These are phyloP conservation scores for Isurus oxyrinchus DNA, from an alignment of 2,113 vertebrate genomes.

Conservation along the genomic window DNA sequence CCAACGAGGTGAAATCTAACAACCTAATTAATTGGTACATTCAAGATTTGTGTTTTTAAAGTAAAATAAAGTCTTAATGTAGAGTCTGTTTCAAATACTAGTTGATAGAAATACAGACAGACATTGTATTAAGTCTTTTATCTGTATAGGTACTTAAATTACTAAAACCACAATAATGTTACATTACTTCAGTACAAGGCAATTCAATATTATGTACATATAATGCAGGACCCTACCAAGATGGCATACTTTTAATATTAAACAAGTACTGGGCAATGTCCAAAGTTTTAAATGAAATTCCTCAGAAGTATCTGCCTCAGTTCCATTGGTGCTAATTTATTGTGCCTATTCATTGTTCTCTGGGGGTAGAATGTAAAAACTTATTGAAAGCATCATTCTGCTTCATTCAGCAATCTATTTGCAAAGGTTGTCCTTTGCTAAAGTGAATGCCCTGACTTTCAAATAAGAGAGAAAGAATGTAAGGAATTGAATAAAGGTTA, in stretches of 20 bases:
- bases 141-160: neutral
- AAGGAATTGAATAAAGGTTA: neutral
- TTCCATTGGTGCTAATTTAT: neutral
- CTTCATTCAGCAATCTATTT: neutral
- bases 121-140: neutral
- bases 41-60: neutral
- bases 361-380: neutral
- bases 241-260: neutral
- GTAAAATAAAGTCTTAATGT: neutral
- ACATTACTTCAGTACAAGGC: neutral
- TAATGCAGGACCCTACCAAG: neutral
- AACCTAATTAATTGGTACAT: neutral
- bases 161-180: neutral
- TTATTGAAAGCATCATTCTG: neutral
- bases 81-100: neutral
- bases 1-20: no score
- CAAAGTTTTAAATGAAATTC: neutral
- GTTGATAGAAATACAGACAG: neutral
- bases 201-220: neutral
- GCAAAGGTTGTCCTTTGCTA: neutral
- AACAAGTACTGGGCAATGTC: neutral
- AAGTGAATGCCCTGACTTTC: neutral
- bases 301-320: neutral
- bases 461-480: neutral
- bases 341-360: neutral